Evolutionary conservation across 2,888 invertebrate genomes (phyloP).

Genomic region (Diplazon laetatorius): DNA sequence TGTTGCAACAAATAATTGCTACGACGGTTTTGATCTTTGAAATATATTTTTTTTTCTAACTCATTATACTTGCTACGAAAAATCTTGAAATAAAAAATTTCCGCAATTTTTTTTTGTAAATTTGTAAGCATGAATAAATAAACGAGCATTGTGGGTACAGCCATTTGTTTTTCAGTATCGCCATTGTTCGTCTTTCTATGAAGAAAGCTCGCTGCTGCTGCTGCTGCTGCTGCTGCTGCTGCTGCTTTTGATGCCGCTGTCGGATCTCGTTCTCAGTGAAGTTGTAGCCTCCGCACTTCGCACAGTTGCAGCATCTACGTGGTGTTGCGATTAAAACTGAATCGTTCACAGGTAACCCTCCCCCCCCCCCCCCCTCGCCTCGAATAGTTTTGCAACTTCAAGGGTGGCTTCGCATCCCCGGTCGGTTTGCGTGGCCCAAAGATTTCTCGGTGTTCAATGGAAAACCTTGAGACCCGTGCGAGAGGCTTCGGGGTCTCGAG

Average conservation of each 20-base stretch:
- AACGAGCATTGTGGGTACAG: constrained; percentile 22
- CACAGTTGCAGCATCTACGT: constrained; percentile 69
- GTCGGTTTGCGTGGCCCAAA: constrained; percentile 21
- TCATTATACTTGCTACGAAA: no score
- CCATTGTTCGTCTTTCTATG: constrained; percentile 64
- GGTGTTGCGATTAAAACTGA: constrained; percentile 67
- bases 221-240: constrained; percentile 43
- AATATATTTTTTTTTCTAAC: no score
- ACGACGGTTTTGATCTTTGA: no score
- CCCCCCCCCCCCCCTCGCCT: no score
- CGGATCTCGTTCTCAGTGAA: constrained; percentile 56
- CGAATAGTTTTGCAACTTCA: constrained; percentile 53
- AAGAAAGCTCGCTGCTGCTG: constrained; percentile 48
- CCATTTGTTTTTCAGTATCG: constrained; percentile 67
- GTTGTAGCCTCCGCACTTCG: constrained; percentile 43
- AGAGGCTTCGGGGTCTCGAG: constrained; percentile 42
- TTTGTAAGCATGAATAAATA: neutral
- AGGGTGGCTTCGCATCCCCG: constrained; percentile 56
- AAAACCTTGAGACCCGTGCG: constrained; percentile 57
- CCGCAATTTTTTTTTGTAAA: neutral
- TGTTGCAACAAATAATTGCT: no score
- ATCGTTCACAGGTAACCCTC: constrained; percentile 32
- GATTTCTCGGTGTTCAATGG: constrained; percentile 49
- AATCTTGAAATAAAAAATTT: no score
- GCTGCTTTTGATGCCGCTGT: constrained; percentile 46